Percentiles rank a stretch among this genome's conserved stretches.
Evolutionary conservation across 2,113 vertebrate species (phyloP).

Genomic region (Cynopterus brachyotis): DNA sequence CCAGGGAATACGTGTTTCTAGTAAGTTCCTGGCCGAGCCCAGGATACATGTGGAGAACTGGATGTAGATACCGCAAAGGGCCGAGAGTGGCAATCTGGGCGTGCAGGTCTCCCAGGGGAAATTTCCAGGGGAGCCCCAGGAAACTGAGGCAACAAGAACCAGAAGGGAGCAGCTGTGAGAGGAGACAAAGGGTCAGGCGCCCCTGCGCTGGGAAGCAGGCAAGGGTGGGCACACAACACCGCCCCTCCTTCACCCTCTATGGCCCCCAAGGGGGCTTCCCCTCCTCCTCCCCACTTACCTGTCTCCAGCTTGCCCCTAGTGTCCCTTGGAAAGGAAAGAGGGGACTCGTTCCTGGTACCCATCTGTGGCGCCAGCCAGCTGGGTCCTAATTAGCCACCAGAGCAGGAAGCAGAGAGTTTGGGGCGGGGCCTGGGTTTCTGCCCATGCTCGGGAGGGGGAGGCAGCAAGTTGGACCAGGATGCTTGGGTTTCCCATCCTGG

Average conservation of each 20-base stretch:
- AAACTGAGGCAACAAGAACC: background rate
- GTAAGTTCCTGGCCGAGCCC: background rate
- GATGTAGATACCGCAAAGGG: background rate
- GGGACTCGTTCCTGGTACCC: slow-evolving; percentile 59
- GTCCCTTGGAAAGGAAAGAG: slow-evolving; percentile 34
- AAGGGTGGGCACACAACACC: rapidly evolving
- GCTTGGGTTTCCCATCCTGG: background rate
- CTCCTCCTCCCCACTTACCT: background rate
- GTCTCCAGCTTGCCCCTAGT: slow-evolving; percentile 51
- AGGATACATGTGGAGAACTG: background rate
- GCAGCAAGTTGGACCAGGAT: background rate
- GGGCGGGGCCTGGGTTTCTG: background rate
- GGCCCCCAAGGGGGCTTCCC: background rate
- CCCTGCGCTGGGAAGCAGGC: background rate
- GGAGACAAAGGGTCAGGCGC: background rate
- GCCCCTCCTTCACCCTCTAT: background rate
- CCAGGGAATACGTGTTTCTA: background rate
- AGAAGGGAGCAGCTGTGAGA: background rate
- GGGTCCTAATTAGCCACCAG: slow-evolving; percentile 58
- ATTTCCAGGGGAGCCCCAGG: rapidly evolving
- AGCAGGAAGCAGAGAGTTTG: slow-evolving; percentile 33
- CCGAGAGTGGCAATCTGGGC: background rate
- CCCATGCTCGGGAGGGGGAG: background rate
- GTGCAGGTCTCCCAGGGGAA: background rate
- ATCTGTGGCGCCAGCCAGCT: slow-evolving; percentile 68